A percentile compares a stretch with the other conserved stretches of the same genome.
These are phyloP conservation scores for Metopolophium dirhodum DNA, from an alignment of 1,140 invertebrate genomes.

Conservation along the genomic window DNA sequence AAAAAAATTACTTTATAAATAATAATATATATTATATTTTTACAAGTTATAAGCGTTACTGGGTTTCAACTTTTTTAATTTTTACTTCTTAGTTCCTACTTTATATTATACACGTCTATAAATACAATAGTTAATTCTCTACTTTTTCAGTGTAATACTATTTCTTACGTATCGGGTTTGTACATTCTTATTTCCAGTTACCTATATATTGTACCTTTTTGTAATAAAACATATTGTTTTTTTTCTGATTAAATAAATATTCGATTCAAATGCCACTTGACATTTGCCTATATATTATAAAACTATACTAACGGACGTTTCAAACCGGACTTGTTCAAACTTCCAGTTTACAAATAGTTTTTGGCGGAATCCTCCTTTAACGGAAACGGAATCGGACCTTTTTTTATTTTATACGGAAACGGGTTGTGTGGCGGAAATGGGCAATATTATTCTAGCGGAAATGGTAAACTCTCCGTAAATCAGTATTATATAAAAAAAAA, in stretches of 20 bases:
- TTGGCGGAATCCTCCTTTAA: not conserved
- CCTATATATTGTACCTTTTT: not conserved
- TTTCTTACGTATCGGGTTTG: too few species aligned
- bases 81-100: too few species aligned
- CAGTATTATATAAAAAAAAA: not conserved
- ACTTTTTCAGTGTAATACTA: too few species aligned
- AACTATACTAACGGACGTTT: not conserved
- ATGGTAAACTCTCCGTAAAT: not conserved
- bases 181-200: too few species aligned
- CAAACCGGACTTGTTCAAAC: not conserved
- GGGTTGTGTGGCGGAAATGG: not conserved
- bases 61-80: too few species aligned
- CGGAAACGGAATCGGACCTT: not conserved
- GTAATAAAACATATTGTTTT: not conserved
- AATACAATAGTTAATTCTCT: too few species aligned
- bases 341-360: not conserved
- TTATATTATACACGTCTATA: too few species aligned
- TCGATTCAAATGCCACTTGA: not conserved
- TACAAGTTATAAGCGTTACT: too few species aligned
- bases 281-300: not conserved
- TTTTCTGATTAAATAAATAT: not conserved
- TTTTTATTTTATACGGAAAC: not conserved
- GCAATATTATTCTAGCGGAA: not conserved
- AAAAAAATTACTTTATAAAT: too few species aligned
- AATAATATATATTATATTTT: too few species aligned